Evolutionary conservation across 2,113 vertebrate species (phyloP).

Genomic region (Tachysurus vachellii): DNA sequence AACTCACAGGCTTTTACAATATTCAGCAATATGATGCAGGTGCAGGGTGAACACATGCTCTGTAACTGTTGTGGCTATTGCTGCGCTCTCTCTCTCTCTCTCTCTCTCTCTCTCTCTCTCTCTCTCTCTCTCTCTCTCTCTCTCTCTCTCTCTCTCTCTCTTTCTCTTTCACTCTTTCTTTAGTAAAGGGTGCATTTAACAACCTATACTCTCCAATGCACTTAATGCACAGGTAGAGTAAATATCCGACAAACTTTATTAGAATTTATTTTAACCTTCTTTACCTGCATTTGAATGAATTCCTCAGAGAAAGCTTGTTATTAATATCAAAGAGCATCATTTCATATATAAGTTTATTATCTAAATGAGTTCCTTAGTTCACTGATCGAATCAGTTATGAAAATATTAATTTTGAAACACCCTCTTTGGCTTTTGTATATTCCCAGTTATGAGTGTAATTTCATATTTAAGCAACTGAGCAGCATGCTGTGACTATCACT

Average conservation of each 20-base stretch:
- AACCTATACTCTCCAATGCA: not conserved
- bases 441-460: not conserved
- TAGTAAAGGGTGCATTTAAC: not conserved
- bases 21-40: conserved; percentile 15
- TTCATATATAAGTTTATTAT: not conserved
- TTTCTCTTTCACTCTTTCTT: not conserved
- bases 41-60: not conserved
- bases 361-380: not conserved
- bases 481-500: not conserved
- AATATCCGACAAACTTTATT: not conserved
- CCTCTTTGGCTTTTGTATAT: not conserved
- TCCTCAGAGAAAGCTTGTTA: not conserved
- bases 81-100: not conserved
- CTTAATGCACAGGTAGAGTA: not conserved
- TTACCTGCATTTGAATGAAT: not conserved
- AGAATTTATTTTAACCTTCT: not conserved
- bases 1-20: conserved; percentile 6
- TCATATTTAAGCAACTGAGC: not conserved
- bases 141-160: not conserved
- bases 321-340: not conserved
- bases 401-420: conserved; percentile 11
- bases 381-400: conserved; percentile 10
- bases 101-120: not conserved
- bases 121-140: not conserved
- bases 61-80: not conserved